phyloP scores from a whole-genome alignment of 2,888 invertebrate species.

The Rotaria sp. region DNA sequence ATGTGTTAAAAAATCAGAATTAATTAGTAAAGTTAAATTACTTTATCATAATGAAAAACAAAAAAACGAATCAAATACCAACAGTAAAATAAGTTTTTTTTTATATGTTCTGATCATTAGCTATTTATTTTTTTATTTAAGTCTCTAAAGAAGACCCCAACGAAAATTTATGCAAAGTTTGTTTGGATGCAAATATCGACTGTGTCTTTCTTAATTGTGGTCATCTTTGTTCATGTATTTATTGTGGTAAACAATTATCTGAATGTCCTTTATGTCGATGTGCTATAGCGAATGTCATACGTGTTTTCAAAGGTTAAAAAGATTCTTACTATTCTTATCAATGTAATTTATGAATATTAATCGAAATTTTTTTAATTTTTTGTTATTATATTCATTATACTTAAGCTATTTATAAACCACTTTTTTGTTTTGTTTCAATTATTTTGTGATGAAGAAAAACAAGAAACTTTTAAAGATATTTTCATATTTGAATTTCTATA shows the following conservation, averaged over 20 bases:
- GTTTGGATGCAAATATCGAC: slow-evolving; percentile 85
- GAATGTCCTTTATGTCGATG: slow-evolving; percentile 88
- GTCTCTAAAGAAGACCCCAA: slow-evolving; percentile 58
- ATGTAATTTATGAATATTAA: too few species aligned
- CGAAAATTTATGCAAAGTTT: slow-evolving; percentile 80
- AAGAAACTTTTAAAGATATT: too few species aligned
- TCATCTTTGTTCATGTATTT: slow-evolving; percentile 81
- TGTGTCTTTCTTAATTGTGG: slow-evolving; percentile 88
- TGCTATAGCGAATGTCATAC: slow-evolving; percentile 78
- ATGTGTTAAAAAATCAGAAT: slow-evolving; percentile 76
- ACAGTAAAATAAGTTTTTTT: neutral
- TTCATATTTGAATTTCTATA: too few species aligned
- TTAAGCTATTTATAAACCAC: too few species aligned
- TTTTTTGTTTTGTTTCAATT: too few species aligned
- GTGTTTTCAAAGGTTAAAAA: slow-evolving; percentile 73
- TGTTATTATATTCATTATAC: too few species aligned
- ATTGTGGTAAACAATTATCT: slow-evolving; percentile 74
- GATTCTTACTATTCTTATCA: too few species aligned
- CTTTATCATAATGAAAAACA: slow-evolving; percentile 65
- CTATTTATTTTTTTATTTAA: neutral
- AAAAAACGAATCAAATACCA: neutral
- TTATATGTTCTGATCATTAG: neutral
- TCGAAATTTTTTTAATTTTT: too few species aligned
- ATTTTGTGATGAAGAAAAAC: too few species aligned
- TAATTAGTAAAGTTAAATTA: slow-evolving; percentile 67